A percentile compares a stretch with the other conserved stretches of the same genome.
phyloP scores from a whole-genome alignment of 2,113 vertebrate genomes.

The Lota lota region DNA sequence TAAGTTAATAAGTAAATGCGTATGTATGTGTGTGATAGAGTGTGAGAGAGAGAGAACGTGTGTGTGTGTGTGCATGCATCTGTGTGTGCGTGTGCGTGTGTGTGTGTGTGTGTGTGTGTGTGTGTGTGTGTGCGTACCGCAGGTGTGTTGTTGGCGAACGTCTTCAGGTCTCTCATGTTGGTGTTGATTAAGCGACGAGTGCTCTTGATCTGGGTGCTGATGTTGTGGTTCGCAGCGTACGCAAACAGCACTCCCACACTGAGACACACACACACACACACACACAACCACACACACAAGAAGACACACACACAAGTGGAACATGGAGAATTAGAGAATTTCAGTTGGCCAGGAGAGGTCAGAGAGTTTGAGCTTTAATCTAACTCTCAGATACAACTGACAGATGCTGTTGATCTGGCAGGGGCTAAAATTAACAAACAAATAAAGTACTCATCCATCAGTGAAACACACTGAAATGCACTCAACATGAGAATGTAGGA shows the following conservation, averaged over 20 bases:
- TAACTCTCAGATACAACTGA: too few species aligned
- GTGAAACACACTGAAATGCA: too few species aligned
- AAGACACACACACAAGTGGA: too few species aligned
- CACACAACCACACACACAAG: slow-evolving; percentile 66
- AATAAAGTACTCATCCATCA: too few species aligned
- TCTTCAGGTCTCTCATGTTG: slow-evolving; percentile 88
- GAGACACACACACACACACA: slow-evolving; percentile 35
- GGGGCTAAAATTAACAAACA: too few species aligned
- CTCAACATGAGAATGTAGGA: not conserved
- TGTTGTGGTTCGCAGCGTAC: slow-evolving; percentile 86
- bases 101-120: slow-evolving; percentile 4
- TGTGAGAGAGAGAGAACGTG: not conserved
- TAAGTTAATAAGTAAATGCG: not conserved
- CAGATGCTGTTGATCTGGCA: too few species aligned
- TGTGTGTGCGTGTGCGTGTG: slow-evolving; percentile 32
- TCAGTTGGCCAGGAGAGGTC: too few species aligned
- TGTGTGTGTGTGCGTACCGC: slow-evolving; percentile 66
- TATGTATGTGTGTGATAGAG: slow-evolving; percentile 3
- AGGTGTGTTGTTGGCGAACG: slow-evolving; percentile 81
- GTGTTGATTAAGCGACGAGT: slow-evolving; percentile 80
- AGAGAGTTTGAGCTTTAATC: too few species aligned
- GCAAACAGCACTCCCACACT: slow-evolving; percentile 83
- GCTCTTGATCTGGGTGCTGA: slow-evolving; percentile 78
- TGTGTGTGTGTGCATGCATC: not conserved
- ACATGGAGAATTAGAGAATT: too few species aligned